A percentile compares a stretch with the other conserved stretches of the same genome.
Evolutionary conservation across 1,140 invertebrate genomes (phyloP).

Genomic region (Wasmannia auropunctata): DNA sequence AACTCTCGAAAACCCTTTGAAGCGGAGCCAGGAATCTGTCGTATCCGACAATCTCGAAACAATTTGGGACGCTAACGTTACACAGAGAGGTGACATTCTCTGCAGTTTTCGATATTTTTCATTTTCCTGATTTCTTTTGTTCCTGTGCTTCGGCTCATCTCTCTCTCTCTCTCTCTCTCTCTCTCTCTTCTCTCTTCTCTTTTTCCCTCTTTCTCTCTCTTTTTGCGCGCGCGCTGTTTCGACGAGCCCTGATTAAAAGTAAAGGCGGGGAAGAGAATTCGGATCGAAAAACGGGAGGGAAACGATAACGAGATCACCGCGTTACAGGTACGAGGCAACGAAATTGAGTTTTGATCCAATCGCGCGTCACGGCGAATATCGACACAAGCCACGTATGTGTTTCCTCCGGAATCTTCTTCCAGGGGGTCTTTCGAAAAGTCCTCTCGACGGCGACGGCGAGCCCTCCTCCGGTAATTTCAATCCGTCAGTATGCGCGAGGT

Average conservation of each 20-base stretch:
- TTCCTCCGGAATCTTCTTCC: constrained; percentile 20
- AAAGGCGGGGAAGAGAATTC: constrained; percentile 3
- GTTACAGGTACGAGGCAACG: constrained; percentile 30
- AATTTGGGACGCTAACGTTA: background rate
- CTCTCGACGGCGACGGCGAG: background rate
- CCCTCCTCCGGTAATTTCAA: constrained; percentile 30
- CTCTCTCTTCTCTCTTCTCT: background rate
- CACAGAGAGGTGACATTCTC: constrained; percentile 24
- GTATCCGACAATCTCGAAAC: background rate
- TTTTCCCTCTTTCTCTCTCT: background rate
- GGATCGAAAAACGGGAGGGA: constrained; percentile 29
- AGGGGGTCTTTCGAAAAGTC: background rate
- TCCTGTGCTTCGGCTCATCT: background rate
- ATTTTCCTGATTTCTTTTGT: background rate
- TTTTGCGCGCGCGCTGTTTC: background rate
- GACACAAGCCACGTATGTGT: background rate
- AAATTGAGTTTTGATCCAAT: constrained; percentile 60
- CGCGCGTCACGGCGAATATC: constrained; percentile 27
- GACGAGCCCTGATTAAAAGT: constrained; percentile 46
- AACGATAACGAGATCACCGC: constrained; percentile 41
- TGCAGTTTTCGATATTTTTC: constrained; percentile 12
- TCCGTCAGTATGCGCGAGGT: background rate
- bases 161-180: constrained; percentile 1
- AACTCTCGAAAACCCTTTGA: background rate
- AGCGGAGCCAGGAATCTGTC: background rate